These are phyloP conservation scores for Coenobita brevimanus DNA, from an alignment of 1,140 invertebrate species.

Conservation along the genomic window DNA sequence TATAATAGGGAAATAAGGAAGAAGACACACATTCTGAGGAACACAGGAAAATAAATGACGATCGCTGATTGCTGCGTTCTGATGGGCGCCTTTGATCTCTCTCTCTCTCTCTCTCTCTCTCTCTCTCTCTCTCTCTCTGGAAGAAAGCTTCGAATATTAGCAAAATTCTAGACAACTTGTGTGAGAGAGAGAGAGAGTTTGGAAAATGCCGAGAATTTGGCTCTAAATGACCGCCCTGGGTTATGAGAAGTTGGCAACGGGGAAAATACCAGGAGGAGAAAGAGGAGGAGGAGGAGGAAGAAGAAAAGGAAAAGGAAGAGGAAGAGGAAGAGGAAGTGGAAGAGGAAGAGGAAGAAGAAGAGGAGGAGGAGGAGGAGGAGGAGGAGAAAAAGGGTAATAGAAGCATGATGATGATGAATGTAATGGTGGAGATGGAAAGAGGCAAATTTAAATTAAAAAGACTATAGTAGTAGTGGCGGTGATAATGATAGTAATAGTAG, in stretches of 20 bases:
- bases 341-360: background rate
- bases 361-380: background rate
- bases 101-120: background rate
- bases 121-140: background rate
- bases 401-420: too few relatives aligned
- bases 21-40: background rate
- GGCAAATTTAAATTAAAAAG: too few relatives aligned
- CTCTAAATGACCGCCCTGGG: background rate
- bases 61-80: background rate
- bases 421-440: too few relatives aligned
- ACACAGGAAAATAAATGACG: background rate
- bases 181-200: background rate
- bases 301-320: background rate
- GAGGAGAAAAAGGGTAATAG: background rate
- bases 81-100: background rate
- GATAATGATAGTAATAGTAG: too few relatives aligned
- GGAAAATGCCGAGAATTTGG: background rate
- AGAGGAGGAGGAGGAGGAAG: background rate
- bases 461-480: too few relatives aligned
- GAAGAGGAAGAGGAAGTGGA: background rate
- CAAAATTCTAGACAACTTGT: too few relatives aligned
- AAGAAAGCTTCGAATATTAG: too few relatives aligned
- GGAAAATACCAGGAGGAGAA: background rate
- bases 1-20: background rate
- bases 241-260: background rate